Base-by-base conservation (phyloP, 2,113 vertebrate genomes). In the Nycticryphes semicollaris region DNA sequence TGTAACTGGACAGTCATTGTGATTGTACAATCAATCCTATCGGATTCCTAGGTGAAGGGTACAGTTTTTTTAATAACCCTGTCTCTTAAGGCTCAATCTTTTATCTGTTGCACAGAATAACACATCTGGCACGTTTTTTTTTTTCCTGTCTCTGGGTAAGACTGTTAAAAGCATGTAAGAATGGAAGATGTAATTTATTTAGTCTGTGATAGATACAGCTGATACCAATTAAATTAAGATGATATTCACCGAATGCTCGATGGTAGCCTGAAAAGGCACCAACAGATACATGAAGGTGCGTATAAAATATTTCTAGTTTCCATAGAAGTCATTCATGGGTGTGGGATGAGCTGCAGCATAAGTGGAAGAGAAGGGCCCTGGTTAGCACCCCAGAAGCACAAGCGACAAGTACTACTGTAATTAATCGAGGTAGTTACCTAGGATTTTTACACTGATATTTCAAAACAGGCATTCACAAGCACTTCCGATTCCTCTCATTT, bases 401-500 rank as follows among this genome's bases (percentile, higher is more conserved):
- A 64, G 54, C 0, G 25, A 75, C 66, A 87, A 76, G 37, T 66
- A 50, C 68, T 85, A 20, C 41, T 79, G 48, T 85, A 68, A 76
- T 91, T 56, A 83, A 92, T 41, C 66, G 57, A 72, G n/a, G 45
- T 80, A 69, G 86, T 92, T 92, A 45, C 50, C 20, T 79, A 89
- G 90, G 66, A 35, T 83, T 92, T 94, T 91, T 94, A 59, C 74
- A 76, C n/a, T 72, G 69, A 21, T 96, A 78, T 93, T 94, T 93
- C 84, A 56, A 89, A 92, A 94, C 89, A 95, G 94, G 90, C 92
- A 94, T 94, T 87, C 62, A 47, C n/a, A 41, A 41, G 48, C 75
- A 70, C 12, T 90, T 97, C 87, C 84, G 81, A 83, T 95, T 95
- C 90, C 72, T 93, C 90, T 96, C 90, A 80, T 95, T 97, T 97